Evolutionary conservation across 2,888 invertebrate genomes (phyloP), one percentile per base, ranked within the genome.

Genomic region (Scaptomyza polygonia): DNA sequence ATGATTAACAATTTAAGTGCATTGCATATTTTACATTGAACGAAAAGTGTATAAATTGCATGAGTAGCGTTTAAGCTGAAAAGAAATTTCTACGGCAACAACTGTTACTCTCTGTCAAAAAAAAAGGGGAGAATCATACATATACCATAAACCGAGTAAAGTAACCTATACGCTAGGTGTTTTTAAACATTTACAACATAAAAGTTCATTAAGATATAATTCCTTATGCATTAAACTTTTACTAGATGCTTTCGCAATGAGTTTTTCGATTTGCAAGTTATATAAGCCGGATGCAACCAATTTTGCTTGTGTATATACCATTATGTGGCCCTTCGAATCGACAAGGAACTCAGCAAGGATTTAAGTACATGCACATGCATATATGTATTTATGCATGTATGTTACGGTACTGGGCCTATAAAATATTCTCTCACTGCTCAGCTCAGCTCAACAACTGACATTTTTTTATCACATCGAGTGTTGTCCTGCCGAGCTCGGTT

Each of bases 1-100:
- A 86, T 83, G 84, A 83, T 83, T 86, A 84, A 86, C 78, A 86
- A 83, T 69, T 75, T 66, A 67, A 74, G 59, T 36, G 52, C 53
- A 66, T 63, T 74, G 67, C 71, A 83, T 82, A 79, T 73, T 85
- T 82, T 58, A 76, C 54, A 55, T 63, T 21, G 63, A 58, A 55
- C 39, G 55, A 65, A 67, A 52, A 66, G 59, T 61, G 68, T 49
- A 61, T 59, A 67, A 79, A 68, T 57, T 71, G 53, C 67, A 67
- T 64, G n/a, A n/a, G n/a, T n/a, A n/a, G n/a, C n/a, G n/a, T n/a
- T n/a, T n/a, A n/a, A n/a, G 59, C 21, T 21, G 5, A 1, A 39
- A n/a, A 9, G 9, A 29, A 32, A 49, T 40, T 29, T 8, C 3
- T 0, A 9, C 14, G 34, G 34, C 42, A 27, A 25, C 9, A 29